phyloP scores from a whole-genome alignment of 2,113 vertebrate genomes.

The Callocephalon fimbriatum region DNA sequence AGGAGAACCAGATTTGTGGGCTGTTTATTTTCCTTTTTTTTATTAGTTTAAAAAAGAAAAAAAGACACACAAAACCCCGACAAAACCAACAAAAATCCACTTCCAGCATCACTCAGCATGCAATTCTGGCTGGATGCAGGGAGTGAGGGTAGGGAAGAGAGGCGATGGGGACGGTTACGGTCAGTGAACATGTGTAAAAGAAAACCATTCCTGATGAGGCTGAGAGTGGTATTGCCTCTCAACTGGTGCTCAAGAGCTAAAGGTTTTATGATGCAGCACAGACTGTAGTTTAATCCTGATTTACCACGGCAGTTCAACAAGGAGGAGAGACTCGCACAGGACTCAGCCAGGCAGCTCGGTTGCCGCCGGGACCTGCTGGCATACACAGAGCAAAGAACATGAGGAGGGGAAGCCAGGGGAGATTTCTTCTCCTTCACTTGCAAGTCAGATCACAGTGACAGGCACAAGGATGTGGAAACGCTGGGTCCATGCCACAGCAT shows the following conservation, averaged over 20 bases:
- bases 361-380: fast-evolving
- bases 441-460: neutral
- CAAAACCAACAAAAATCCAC: neutral
- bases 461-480: fast-evolving
- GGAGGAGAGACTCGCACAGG: neutral
- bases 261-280: conserved; percentile 41
- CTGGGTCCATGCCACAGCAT: neutral
- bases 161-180: neutral
- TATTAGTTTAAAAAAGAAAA: neutral
- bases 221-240: neutral
- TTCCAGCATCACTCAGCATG: neutral
- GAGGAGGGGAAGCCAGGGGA: neutral
- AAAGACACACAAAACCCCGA: neutral
- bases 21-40: neutral
- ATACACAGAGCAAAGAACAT: fast-evolving
- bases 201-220: conserved; percentile 28
- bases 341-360: neutral
- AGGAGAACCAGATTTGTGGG: conserved; percentile 48
- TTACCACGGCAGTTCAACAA: neutral
- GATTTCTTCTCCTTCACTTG: neutral
- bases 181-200: conserved; percentile 10
- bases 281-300: conserved; percentile 51
- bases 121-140: neutral
- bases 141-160: neutral
- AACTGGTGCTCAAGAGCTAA: conserved; percentile 33